A percentile compares a stretch with the other conserved stretches of the same genome.
phyloP scores from a whole-genome alignment of 2,888 invertebrate species.

The Eremobia ochroleuca region DNA sequence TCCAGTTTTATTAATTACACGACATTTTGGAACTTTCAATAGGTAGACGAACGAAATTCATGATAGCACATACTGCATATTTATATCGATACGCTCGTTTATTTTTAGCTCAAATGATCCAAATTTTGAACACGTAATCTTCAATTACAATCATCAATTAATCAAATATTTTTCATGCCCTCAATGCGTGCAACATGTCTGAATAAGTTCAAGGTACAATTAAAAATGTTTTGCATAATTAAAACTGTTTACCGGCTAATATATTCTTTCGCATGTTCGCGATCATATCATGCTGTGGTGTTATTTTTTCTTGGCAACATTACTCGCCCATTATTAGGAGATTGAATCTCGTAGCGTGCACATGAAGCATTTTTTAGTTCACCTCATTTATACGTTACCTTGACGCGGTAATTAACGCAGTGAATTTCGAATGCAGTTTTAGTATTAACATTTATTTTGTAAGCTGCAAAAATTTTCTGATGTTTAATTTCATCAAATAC shows the following conservation, averaged over 20 bases:
- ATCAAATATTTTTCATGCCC: slow-evolving; percentile 62
- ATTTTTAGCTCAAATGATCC: slow-evolving; percentile 25
- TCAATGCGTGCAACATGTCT: slow-evolving; percentile 69
- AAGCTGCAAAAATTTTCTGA: slow-evolving; percentile 45
- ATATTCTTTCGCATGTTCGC: slow-evolving; percentile 83
- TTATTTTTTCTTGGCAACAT: slow-evolving; percentile 78
- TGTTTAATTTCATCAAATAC: slow-evolving; percentile 52
- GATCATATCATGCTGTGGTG: slow-evolving; percentile 82
- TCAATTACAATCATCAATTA: slow-evolving; percentile 51
- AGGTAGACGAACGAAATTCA: slow-evolving; percentile 17
- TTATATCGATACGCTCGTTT: slow-evolving; percentile 18
- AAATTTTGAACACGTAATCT: slow-evolving; percentile 43
- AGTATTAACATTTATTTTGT: slow-evolving; percentile 61
- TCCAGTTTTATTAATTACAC: slow-evolving; percentile 50
- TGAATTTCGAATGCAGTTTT: slow-evolving; percentile 74
- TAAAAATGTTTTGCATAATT: slow-evolving; percentile 83
- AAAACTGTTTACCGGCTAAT: slow-evolving; percentile 82
- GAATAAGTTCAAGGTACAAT: slow-evolving; percentile 84
- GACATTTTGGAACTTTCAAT: slow-evolving; percentile 45
- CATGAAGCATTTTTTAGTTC: slow-evolving; percentile 82
- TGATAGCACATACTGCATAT: slow-evolving; percentile 16
- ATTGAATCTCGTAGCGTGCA: slow-evolving; percentile 86
- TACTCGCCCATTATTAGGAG: slow-evolving; percentile 84
- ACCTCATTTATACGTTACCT: slow-evolving; percentile 80
- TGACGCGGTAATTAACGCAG: slow-evolving; percentile 81